These are phyloP conservation scores for Anhinga anhinga DNA, from an alignment of 2,113 vertebrate species.

Conservation along the genomic window DNA sequence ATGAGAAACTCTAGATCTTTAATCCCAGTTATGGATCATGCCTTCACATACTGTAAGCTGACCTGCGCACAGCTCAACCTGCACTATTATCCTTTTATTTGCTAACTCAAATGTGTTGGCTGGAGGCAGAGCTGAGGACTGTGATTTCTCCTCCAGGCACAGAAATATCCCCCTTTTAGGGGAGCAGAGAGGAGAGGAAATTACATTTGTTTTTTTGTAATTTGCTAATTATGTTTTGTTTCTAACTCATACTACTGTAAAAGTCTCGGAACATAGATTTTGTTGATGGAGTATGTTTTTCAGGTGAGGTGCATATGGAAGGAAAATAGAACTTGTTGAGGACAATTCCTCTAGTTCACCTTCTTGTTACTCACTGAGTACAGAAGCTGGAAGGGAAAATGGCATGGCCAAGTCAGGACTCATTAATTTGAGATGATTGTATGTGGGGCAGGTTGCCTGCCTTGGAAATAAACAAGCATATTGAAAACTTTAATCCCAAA, in stretches of 20 bases:
- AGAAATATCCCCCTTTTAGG: neutral
- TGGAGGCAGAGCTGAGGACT: neutral
- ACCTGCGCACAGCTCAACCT: neutral
- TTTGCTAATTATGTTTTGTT: neutral
- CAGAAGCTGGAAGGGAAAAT: neutral
- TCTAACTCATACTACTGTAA: neutral
- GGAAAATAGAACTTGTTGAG: neutral
- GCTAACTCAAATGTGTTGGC: neutral
- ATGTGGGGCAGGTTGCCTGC: neutral
- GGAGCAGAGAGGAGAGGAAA: neutral
- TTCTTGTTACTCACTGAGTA: neutral
- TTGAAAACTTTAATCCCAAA: neutral
- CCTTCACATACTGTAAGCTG: neutral
- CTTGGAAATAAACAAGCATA: neutral
- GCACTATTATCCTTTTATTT: neutral
- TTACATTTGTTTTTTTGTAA: too few relatives aligned
- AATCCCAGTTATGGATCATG: neutral
- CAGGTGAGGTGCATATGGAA: neutral
- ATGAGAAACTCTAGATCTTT: neutral
- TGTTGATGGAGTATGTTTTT: neutral
- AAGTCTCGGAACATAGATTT: neutral
- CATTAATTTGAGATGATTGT: neutral
- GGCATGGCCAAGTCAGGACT: neutral
- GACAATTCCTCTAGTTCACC: neutral
- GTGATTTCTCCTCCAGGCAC: neutral